Conservation (phyloP, 2,797 vertebrate genomes). For the Sphenopsis melanotis region DNA sequence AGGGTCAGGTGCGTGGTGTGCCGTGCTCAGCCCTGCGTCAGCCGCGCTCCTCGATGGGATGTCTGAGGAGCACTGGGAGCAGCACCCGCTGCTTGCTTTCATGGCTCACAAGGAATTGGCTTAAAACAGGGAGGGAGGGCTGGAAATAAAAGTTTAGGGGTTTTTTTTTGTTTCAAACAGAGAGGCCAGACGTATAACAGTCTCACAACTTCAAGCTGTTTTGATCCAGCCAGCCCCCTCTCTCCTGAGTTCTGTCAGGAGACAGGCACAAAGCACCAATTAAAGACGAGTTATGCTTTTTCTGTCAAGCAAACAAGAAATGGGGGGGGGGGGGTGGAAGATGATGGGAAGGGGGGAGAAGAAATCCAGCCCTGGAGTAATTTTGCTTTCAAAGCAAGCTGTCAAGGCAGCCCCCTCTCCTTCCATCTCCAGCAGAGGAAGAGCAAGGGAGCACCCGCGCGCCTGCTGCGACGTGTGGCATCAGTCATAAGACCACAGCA, state of each 20-base stretch:
- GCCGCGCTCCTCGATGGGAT: neutral
- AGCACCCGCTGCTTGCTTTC: neutral
- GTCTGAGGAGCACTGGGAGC: neutral
- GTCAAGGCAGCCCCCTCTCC: slow-evolving; percentile 7
- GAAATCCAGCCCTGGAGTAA: slow-evolving; percentile 11
- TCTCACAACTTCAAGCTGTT: slow-evolving; percentile 1
- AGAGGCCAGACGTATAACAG: neutral
- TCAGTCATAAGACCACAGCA: slow-evolving; percentile 17
- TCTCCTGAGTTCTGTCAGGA: slow-evolving; percentile 23
- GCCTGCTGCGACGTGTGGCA: neutral
- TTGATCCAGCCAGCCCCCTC: slow-evolving; percentile 37
- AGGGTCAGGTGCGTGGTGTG: neutral
- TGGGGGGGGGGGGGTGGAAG: neutral
- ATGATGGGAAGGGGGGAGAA: neutral
- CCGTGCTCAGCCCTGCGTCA: accelerated
- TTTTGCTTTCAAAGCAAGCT: slow-evolving; percentile 50
- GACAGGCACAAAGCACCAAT: slow-evolving; percentile 60
- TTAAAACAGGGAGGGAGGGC: neutral
- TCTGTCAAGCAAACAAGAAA: slow-evolving; percentile 32
- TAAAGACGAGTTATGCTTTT: slow-evolving; percentile 57
- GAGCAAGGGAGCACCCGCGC: neutral
- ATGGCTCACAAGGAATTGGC: neutral
- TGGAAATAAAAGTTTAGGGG: neutral
- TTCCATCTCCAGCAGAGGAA: neutral
- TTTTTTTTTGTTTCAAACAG: neutral